phyloP scores from a whole-genome alignment of 2,113 vertebrate genomes.

The Neolamprologus variostigma region DNA sequence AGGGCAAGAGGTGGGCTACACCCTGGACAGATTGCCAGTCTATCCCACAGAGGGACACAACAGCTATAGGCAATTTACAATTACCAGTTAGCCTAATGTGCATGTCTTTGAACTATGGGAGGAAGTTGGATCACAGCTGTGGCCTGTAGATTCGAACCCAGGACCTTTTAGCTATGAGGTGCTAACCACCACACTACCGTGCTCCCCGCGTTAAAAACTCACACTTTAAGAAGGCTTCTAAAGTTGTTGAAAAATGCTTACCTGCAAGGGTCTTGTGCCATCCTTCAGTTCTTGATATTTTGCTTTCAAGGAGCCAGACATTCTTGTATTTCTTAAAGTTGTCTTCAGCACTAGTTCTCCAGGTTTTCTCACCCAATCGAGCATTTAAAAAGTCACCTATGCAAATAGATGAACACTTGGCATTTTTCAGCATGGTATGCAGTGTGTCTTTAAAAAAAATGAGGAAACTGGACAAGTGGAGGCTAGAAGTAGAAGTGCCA shows the following conservation, averaged over 20 bases:
- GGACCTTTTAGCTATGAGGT: background rate
- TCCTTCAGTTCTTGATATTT: background rate
- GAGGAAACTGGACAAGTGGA: background rate
- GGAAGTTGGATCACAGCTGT: background rate
- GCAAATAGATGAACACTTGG: background rate
- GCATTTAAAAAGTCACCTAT: background rate
- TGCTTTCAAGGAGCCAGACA: background rate
- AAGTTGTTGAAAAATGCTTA: background rate
- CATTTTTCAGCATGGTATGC: background rate
- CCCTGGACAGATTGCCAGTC: background rate
- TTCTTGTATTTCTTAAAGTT: background rate
- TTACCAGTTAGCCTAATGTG: background rate
- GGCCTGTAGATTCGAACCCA: background rate
- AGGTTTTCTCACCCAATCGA: background rate
- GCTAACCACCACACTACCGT: background rate
- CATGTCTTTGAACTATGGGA: background rate
- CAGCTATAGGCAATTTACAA: background rate
- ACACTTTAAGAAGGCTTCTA: background rate
- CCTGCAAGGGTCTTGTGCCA: background rate
- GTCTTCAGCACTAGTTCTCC: background rate
- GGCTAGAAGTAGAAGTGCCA: background rate
- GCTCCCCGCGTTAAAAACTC: fast-evolving
- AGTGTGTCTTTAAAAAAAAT: background rate
- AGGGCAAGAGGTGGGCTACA: background rate
- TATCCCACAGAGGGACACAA: background rate